phyloP scores from a whole-genome alignment of 2,797 vertebrate species.

The Ctenopoma kingsleyae region DNA sequence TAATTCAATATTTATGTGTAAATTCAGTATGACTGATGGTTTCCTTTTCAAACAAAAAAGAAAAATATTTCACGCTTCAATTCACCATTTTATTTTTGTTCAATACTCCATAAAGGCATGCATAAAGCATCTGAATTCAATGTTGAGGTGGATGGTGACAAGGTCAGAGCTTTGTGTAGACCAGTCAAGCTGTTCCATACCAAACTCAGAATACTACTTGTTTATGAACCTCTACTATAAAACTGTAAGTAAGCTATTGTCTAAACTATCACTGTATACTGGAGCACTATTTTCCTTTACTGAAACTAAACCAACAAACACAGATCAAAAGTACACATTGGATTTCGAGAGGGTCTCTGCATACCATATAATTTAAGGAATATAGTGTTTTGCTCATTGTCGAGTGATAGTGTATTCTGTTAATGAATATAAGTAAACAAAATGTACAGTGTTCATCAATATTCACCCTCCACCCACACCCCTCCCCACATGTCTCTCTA shows the following conservation, averaged over 20 bases:
- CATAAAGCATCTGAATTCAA: too few species aligned
- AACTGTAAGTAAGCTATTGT: not conserved
- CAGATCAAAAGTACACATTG: not conserved
- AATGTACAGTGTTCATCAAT: not conserved
- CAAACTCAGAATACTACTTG: not conserved
- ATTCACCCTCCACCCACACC: not conserved
- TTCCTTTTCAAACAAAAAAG: too few species aligned
- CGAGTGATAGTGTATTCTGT: not conserved
- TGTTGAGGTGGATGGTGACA: not conserved
- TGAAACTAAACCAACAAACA: not conserved
- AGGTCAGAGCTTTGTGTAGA: too few species aligned
- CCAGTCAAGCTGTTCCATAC: too few species aligned
- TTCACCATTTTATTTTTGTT: too few species aligned
- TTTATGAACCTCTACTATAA: not conserved
- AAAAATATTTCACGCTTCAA: too few species aligned
- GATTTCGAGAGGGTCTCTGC: too few species aligned
- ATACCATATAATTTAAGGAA: too few species aligned
- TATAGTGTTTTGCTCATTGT: too few species aligned
- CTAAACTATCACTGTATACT: not conserved
- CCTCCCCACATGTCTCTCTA: constrained; percentile 5
- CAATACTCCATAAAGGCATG: not conserved
- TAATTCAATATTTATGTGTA: not conserved
- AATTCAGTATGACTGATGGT: too few species aligned
- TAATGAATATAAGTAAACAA: constrained; percentile 5
- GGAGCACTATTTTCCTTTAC: not conserved